These are phyloP conservation scores for Eilema sororculum DNA, from an alignment of 2,888 invertebrate genomes.

Conservation along the genomic window DNA sequence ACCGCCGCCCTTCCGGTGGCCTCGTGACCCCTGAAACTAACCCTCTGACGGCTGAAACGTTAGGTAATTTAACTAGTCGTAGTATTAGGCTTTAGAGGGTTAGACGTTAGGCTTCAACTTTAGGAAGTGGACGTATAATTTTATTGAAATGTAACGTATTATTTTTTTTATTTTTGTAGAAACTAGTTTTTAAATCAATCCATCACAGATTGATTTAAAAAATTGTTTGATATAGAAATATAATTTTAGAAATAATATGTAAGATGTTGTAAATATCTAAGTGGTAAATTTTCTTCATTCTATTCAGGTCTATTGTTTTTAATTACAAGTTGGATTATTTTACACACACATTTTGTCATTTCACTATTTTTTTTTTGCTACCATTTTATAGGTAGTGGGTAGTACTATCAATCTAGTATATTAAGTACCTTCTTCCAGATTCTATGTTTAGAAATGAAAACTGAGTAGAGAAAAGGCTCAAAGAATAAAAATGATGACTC, in stretches of 20 bases:
- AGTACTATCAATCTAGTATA: background rate
- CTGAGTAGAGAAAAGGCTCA: too few species aligned
- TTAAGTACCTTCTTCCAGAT: background rate
- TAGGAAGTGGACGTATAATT: background rate
- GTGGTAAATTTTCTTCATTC: too few species aligned
- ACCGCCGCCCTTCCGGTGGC: conserved; percentile 72
- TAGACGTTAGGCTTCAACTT: conserved; percentile 5
- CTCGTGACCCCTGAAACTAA: conserved; percentile 65
- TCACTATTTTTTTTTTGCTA: background rate
- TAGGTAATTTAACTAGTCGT: conserved; percentile 43
- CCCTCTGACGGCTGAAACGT: conserved; percentile 42
- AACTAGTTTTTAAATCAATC: too few species aligned
- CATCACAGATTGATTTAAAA: background rate
- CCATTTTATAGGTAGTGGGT: background rate
- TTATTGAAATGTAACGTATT: background rate
- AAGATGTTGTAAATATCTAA: background rate
- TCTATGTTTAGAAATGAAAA: background rate
- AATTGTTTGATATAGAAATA: background rate
- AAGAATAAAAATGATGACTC: too few species aligned
- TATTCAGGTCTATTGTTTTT: too few species aligned
- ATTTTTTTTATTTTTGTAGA: background rate
- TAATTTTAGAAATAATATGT: background rate
- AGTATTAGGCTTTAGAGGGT: conserved; percentile 35
- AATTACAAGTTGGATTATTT: too few species aligned
- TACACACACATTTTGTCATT: too few species aligned